phyloP scores from a whole-genome alignment of 1,140 invertebrate species.

The Steinernema feltiae region DNA sequence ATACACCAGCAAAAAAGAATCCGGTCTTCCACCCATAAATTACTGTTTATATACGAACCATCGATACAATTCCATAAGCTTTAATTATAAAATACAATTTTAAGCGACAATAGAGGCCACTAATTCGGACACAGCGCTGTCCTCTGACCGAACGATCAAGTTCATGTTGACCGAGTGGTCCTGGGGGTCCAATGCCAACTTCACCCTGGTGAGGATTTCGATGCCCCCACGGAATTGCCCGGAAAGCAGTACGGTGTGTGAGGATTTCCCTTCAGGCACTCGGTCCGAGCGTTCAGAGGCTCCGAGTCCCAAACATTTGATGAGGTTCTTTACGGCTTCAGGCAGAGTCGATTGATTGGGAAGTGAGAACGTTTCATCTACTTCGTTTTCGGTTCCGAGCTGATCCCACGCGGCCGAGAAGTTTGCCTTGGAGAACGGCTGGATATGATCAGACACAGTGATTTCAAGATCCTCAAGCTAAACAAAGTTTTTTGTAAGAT shows the following conservation, averaged over 20 bases:
- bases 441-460: slow-evolving; percentile 79
- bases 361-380: slow-evolving; percentile 84
- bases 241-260: slow-evolving; percentile 73
- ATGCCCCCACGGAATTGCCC: slow-evolving; percentile 80
- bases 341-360: slow-evolving; percentile 59
- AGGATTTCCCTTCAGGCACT: slow-evolving; percentile 73
- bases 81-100: too few relatives aligned
- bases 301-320: slow-evolving; percentile 79
- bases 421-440: slow-evolving; percentile 72
- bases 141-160: slow-evolving; percentile 64
- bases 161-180: slow-evolving; percentile 68
- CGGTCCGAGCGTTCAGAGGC: slow-evolving; percentile 78
- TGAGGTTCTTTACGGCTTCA: slow-evolving; percentile 79
- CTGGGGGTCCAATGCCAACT: slow-evolving; percentile 68
- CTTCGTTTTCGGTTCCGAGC: slow-evolving; percentile 71
- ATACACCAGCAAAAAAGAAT: too few relatives aligned
- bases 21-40: too few relatives aligned
- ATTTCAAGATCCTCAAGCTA: slow-evolving; percentile 87
- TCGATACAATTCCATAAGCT: too few relatives aligned
- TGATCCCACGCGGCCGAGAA: slow-evolving; percentile 67
- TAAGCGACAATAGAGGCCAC: neutral
- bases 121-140: slow-evolving; percentile 13
- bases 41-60: too few relatives aligned
- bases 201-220: slow-evolving; percentile 78
- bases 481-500: slow-evolving; percentile 21